Evolutionary conservation across 2,888 invertebrate genomes (phyloP).

Genomic region (Callimorpha dominula): DNA sequence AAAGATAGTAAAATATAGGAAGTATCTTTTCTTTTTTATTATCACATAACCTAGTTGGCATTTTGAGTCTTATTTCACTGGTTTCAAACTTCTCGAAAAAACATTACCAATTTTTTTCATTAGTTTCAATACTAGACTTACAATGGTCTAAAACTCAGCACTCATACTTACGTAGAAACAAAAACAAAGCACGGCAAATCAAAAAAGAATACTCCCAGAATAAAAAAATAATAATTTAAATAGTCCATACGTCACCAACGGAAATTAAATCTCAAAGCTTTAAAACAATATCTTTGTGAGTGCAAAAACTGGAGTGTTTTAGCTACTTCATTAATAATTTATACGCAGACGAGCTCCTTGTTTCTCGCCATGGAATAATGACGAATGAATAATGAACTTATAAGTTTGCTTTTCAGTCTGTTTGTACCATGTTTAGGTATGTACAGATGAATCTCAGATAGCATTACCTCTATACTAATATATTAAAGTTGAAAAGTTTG

Average conservation of each 20-base stretch:
- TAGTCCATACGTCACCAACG: slow-evolving; percentile 22
- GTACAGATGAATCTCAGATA: not conserved
- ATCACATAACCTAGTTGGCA: no score
- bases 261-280: slow-evolving; percentile 53
- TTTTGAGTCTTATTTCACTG: no score
- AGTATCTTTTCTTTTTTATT: no score
- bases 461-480: not conserved
- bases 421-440: slow-evolving; percentile 35
- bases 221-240: not conserved
- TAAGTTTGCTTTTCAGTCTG: slow-evolving; percentile 44
- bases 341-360: slow-evolving; percentile 49
- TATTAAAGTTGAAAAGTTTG: no score
- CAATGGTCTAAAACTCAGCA: no score
- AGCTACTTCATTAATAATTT: slow-evolving; percentile 59
- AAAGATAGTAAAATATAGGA: no score
- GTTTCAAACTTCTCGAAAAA: no score
- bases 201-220: not conserved
- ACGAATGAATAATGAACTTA: slow-evolving; percentile 58
- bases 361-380: slow-evolving; percentile 51
- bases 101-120: no score
- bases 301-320: slow-evolving; percentile 57
- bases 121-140: no score
- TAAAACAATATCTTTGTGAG: slow-evolving; percentile 52
- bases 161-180: no score
- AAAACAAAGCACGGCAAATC: no score